These are phyloP conservation scores for Epizoanthus stellaris DNA, from an alignment of 92 coral and sea anemone species.

Conservation along the genomic window DNA sequence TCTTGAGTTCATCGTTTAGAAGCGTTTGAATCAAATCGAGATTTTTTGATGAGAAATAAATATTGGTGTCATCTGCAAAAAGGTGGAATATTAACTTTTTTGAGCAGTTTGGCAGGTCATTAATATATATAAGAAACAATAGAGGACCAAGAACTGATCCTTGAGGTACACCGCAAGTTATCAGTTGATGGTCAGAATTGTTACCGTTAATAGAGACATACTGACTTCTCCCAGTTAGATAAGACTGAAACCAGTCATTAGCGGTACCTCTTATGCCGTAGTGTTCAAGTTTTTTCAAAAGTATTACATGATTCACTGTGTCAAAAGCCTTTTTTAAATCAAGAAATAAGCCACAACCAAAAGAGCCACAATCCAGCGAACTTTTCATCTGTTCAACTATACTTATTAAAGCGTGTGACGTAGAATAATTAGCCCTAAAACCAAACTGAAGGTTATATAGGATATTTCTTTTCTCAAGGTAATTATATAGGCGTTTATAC, in stretches of 20 bases:
- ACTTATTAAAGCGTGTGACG: conserved; percentile 22
- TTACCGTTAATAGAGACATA: conserved; percentile 22
- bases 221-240: conserved; percentile 8
- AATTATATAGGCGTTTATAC: conserved; percentile 32
- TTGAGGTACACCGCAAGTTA: neutral
- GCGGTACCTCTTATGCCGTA: conserved; percentile 47
- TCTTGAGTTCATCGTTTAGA: too few relatives aligned
- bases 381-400: conserved; percentile 16
- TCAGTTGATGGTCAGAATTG: neutral
- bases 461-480: conserved; percentile 42
- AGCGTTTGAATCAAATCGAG: too few relatives aligned
- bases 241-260: conserved; percentile 47
- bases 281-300: neutral
- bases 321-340: conserved; percentile 14
- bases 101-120: neutral
- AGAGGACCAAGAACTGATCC: conserved; percentile 6
- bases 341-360: conserved; percentile 6
- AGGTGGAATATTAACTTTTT: neutral
- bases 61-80: neutral
- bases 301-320: conserved; percentile 1
- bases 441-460: conserved; percentile 45
- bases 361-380: conserved; percentile 6
- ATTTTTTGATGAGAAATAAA: too few relatives aligned
- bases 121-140: conserved; percentile 1
- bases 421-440: conserved; percentile 40